Conservation (phyloP, 2,113 vertebrate species). For the Gallinago media region DNA sequence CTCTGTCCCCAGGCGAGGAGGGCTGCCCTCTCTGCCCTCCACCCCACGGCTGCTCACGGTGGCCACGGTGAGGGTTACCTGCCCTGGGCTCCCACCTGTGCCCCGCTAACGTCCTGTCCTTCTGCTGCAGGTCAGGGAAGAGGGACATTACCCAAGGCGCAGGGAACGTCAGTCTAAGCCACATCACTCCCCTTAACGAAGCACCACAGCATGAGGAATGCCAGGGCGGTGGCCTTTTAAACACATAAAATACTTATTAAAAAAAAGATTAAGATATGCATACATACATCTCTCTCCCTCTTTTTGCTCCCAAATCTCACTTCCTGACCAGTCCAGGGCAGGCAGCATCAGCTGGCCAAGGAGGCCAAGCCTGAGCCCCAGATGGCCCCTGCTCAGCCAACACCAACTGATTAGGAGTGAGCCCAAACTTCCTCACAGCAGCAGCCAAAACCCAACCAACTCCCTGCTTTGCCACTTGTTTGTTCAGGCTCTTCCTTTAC, state of each 20-base stretch:
- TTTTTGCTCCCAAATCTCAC: neutral
- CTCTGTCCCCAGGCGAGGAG: no score
- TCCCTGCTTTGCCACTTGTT: neutral
- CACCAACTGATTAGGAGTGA: neutral
- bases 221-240: neutral
- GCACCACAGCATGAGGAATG: neutral
- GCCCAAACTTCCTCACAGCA: constrained; percentile 34
- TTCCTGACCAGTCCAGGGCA: neutral
- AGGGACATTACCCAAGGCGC: neutral
- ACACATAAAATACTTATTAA: neutral
- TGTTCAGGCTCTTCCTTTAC: constrained; percentile 53
- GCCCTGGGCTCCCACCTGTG: neutral
- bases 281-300: neutral
- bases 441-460: neutral
- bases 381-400: neutral
- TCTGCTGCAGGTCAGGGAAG: neutral
- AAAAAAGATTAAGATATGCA: neutral
- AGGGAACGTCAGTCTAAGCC: neutral
- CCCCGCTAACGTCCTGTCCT: rapidly evolving
- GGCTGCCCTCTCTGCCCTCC: neutral
- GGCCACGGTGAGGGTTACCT: neutral
- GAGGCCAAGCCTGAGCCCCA: neutral
- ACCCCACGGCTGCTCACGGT: rapidly evolving
- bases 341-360: rapidly evolving
- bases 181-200: neutral